Base-by-base conservation (phyloP, 1,140 invertebrate species). In the Sarcophaga bullata region DNA sequence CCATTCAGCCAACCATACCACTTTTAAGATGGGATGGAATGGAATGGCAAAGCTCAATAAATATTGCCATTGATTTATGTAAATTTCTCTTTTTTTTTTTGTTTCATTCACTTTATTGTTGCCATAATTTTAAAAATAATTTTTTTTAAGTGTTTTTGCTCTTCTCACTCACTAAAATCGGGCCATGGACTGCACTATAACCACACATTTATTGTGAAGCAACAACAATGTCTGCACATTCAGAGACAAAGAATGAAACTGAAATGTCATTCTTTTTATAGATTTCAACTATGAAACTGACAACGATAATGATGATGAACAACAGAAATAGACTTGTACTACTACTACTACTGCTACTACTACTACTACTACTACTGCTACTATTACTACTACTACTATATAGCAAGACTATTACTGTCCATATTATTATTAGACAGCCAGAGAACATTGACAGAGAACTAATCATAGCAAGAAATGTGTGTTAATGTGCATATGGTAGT, bases 241-340 rank as follows among this genome's bases (percentile, higher is more conserved):
- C 25, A 37, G 54, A n/a, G n/a, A n/a, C 15, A 15, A 58, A 15
- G n/a, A 58, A 13, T 15, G n/a, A 7, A 58, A 58, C 62, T 19
- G 9, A 68, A 58, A 68, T 68, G 62, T 68, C 62, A 19, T 15
- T 68, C 62, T 68, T 68, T n/a, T 68, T 68, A 68, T 68, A 68
- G 62, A 68, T 19, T 68, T 68, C 19, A 19, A 68, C 62, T 19
- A 7, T 25, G 19, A 19, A 68, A 68, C 62, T 68, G 62, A 68
- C 17, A 68, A 68, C n/a, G 62, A 68, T 58, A 58, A 58, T 25
- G 62, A 68, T 68, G 62, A 68, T 68, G 62, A 68, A 68, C 62
- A 68, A 68, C 62, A 68, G 25, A 68, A 19, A 68, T 68, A 68
- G 62, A 68, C 62, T 68, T 68, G 62, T 68, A 19, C 17, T 68